Percentiles rank a stretch among this genome's conserved stretches.
Conservation (phyloP, 2,113 vertebrate species). For the Ailuropoda melanoleuca region DNA sequence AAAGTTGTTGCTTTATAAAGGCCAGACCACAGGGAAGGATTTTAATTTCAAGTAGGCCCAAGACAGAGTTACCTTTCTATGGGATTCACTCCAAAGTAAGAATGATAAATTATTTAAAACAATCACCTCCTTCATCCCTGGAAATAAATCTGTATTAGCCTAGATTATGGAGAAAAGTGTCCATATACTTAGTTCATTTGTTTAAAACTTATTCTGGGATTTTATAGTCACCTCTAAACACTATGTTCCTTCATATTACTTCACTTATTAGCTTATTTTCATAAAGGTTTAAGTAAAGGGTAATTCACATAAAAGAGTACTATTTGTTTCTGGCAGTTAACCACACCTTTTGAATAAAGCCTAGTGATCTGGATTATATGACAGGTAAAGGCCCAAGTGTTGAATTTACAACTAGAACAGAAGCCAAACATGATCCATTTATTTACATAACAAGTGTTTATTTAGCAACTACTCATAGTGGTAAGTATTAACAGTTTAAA, state of each 20-base stretch:
- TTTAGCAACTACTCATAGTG: not conserved
- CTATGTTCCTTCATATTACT: not conserved
- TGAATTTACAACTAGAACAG: conserved; percentile 14
- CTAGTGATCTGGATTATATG: not conserved
- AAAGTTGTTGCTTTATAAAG: not conserved
- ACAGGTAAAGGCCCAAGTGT: not conserved
- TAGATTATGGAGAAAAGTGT: not conserved
- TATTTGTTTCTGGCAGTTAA: not conserved
- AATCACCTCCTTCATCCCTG: not conserved
- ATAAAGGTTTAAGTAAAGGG: not conserved
- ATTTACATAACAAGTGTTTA: not conserved
- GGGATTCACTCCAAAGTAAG: not conserved
- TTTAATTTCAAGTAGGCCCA: not conserved
- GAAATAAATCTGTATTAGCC: conserved; percentile 10
- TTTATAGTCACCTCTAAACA: conserved; percentile 27
- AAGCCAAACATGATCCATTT: not conserved
- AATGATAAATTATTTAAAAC: conserved; percentile 1
- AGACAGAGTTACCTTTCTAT: not conserved
- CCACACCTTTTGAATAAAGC: not conserved
- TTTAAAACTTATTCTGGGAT: not conserved
- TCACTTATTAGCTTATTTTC: not conserved
- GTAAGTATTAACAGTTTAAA: not conserved
- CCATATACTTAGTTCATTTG: not conserved
- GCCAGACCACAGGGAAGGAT: not conserved
- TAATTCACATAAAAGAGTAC: not conserved